Conservation (phyloP, 2,888 invertebrate species). For the Drosophila nr. medialis region DNA sequence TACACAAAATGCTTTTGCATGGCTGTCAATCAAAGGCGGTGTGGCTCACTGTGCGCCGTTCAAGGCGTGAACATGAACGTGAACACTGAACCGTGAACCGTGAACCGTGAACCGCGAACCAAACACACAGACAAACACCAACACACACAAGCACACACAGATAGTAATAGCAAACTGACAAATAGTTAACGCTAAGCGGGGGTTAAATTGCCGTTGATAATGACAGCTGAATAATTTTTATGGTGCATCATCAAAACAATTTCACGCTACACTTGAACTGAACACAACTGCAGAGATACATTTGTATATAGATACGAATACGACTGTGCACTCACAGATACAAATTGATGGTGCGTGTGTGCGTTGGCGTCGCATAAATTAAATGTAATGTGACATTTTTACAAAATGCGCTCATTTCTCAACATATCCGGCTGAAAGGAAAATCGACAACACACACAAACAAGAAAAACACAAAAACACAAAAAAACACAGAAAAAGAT, state of each 20-base stretch:
- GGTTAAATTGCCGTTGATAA: slow-evolving; percentile 65
- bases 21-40: slow-evolving; percentile 60
- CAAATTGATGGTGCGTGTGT: slow-evolving; percentile 37
- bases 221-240: slow-evolving; percentile 59
- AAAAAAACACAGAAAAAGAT: not conserved
- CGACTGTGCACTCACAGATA: slow-evolving; percentile 34
- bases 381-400: slow-evolving; percentile 84
- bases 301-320: not conserved
- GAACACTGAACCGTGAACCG: slow-evolving; percentile 38
- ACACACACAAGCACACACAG: not conserved
- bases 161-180: slow-evolving; percentile 40
- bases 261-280: slow-evolving; percentile 68
- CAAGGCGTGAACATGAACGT: slow-evolving; percentile 45
- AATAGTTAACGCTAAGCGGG: slow-evolving; percentile 59
- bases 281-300: slow-evolving; percentile 33
- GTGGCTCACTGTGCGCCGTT: slow-evolving; percentile 15
- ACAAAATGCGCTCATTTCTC: slow-evolving; percentile 84
- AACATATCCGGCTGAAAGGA: slow-evolving; percentile 74
- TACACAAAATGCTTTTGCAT: slow-evolving; percentile 56
- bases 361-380: slow-evolving; percentile 79
- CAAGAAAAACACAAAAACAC: slow-evolving; percentile 7
- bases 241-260: slow-evolving; percentile 67
- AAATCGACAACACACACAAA: slow-evolving; percentile 23
- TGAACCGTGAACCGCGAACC: slow-evolving; percentile 16
- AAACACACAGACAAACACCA: not conserved